Percentiles rank a stretch among this genome's conserved stretches.
These are phyloP conservation scores for Hydrocynus forskahlii DNA, from an alignment of 2,797 vertebrate genomes.

Conservation along the genomic window DNA sequence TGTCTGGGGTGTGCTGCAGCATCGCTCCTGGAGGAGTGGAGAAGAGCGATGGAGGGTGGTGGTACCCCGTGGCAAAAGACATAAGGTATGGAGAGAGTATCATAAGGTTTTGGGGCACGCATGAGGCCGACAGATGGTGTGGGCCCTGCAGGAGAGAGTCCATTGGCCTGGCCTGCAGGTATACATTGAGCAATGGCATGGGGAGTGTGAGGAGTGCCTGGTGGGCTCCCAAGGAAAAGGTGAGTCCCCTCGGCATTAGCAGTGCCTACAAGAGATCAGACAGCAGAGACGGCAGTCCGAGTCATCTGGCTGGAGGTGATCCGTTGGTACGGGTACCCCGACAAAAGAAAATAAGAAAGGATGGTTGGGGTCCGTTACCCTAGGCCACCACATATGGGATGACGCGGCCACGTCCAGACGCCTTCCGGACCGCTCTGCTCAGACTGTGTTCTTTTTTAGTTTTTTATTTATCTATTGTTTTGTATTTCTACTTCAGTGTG, in stretches of 20 bases:
- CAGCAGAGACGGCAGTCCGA: background rate
- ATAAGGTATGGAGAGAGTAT: background rate
- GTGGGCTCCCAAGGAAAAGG: background rate
- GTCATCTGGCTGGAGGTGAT: background rate
- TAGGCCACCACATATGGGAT: too few species aligned
- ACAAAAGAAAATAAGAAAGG: too few species aligned
- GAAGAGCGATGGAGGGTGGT: background rate
- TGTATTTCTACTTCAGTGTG: too few species aligned
- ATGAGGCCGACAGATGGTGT: background rate
- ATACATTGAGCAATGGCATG: background rate
- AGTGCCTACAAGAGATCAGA: background rate
- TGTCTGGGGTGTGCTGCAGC: too few species aligned
- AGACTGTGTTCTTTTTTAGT: too few species aligned
- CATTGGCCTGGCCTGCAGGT: background rate
- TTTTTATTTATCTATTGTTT: too few species aligned
- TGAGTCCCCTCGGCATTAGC: background rate
- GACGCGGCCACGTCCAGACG: too few species aligned
- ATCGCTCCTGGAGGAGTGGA: too few species aligned
- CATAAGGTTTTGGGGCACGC: background rate
- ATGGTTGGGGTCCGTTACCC: too few species aligned
- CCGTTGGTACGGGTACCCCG: too few species aligned
- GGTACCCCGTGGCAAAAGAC: too few species aligned
- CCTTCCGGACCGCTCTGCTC: too few species aligned
- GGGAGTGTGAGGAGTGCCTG: background rate
- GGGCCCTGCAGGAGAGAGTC: background rate